These are phyloP conservation scores for Hapalemur alaotrensis DNA, from an alignment of 2,797 vertebrate species.

Conservation along the genomic window DNA sequence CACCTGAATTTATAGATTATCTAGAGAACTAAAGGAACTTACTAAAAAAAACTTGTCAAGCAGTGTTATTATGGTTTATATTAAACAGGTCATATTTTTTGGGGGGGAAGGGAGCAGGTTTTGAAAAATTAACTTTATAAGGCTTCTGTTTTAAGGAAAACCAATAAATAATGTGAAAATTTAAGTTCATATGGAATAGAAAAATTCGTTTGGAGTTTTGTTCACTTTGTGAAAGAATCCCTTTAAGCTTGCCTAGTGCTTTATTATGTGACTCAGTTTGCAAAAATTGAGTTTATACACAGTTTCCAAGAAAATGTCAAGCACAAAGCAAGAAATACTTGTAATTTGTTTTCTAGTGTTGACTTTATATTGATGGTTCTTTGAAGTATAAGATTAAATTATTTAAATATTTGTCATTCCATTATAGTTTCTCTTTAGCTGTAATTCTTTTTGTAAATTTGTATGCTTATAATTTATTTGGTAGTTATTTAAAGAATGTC, in stretches of 20 bases:
- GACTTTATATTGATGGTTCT: background rate
- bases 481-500: background rate
- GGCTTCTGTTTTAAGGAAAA: background rate
- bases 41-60: background rate
- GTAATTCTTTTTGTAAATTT: background rate
- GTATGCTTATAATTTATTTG: constrained; percentile 2
- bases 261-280: constrained; percentile 1
- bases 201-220: background rate
- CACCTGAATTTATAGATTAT: background rate
- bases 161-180: background rate
- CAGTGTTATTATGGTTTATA: background rate
- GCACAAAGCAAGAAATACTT: background rate
- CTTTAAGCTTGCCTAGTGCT: background rate
- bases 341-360: constrained; percentile 26
- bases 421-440: constrained; percentile 17
- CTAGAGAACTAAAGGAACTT: background rate
- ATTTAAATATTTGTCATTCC: constrained; percentile 40
- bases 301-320: constrained; percentile 40
- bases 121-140: constrained; percentile 18
- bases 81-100: constrained; percentile 26
- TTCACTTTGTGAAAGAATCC: background rate
- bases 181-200: background rate
- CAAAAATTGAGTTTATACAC: background rate
- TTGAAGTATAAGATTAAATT: constrained; percentile 29
- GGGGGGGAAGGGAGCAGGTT: background rate